Evolutionary conservation across 2,888 invertebrate genomes (phyloP).

Genomic region (Drosophila pseudotakahashii): DNA sequence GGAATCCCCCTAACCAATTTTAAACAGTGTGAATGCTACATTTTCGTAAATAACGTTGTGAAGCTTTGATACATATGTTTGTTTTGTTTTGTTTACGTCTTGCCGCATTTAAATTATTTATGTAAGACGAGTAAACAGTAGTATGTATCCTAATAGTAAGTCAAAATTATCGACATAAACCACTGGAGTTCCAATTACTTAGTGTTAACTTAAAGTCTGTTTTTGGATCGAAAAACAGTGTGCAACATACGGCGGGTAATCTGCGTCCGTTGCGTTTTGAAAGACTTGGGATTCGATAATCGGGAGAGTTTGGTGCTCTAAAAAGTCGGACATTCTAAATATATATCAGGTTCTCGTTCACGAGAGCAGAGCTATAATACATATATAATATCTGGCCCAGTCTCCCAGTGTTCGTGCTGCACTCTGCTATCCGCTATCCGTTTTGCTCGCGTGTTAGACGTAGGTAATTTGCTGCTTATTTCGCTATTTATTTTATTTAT

Average conservation of each 20-base stretch:
- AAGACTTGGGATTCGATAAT: background rate
- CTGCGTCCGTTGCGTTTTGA: slow-evolving; percentile 2
- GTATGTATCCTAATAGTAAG: background rate
- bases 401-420: slow-evolving; percentile 75
- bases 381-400: slow-evolving; percentile 65
- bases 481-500: slow-evolving; percentile 32
- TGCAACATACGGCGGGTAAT: background rate
- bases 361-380: slow-evolving; percentile 14
- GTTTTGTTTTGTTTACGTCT: slow-evolving; percentile 10
- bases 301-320: slow-evolving; percentile 17
- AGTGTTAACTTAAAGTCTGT: background rate
- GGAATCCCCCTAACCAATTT: too few relatives aligned
- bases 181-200: too few relatives aligned
- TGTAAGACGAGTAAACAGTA: slow-evolving; percentile 4
- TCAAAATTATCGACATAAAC: background rate
- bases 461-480: slow-evolving; percentile 57
- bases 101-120: background rate
- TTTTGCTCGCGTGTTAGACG: slow-evolving; percentile 60
- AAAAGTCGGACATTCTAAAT: slow-evolving; percentile 34
- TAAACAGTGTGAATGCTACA: too few relatives aligned
- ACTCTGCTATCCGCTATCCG: slow-evolving; percentile 69
- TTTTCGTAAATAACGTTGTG: too few relatives aligned
- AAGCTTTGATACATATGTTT: too few relatives aligned
- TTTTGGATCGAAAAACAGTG: background rate
- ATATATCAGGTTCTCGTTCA: slow-evolving; percentile 37